Evolutionary conservation across 1,140 invertebrate genomes (phyloP), one percentile per base, ranked within the genome.

Genomic region (Drosophila tani): DNA sequence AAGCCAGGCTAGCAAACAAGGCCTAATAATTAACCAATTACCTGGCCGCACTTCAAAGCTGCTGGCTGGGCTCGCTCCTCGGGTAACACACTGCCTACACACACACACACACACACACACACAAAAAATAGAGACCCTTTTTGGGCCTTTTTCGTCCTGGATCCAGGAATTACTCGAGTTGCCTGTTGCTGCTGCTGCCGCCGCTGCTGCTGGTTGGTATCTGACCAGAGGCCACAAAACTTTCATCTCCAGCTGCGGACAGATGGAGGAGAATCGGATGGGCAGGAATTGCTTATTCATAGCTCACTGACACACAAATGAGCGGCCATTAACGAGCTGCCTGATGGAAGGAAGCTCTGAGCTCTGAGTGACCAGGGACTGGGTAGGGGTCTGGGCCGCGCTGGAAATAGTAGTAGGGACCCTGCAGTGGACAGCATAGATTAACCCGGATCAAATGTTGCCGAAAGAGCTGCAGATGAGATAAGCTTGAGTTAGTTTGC

Each of bases 11-110:
- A 38, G 75, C 56, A 79, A 73, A 73, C 70, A 74, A 73, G 70
- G 66, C 76, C 76, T 79, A 79, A 79, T 79, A 79, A 79, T 79
- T 79, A 79, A 79, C 75, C 75, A 79, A 79, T 79, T 79, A 79
- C 66, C 76, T 71, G 75, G 71, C 40, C 76, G 58, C 75, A 79
- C 76, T 79, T 79, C 75, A 79, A 79, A 79, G 76, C 76, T 71
- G 12, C 65, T 40, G 74, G 51, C 45, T 17, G 5, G 49, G n/a
- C 24, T 45, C 11, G 66, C 24, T 58, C 11, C 67, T 78, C 47
- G 58, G 75, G 38, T 78, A 58, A 51, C 75, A 41, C 57, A 53
- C 50, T 53, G 35, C 29, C 50, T 15, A 55, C 51, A 69, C 29
- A 14, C 32, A 21, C 12, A 19, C 46, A 51, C 38, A 38, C 47